phyloP scores from a whole-genome alignment of 2,888 invertebrate species.

The Phymatocera aterrima region DNA sequence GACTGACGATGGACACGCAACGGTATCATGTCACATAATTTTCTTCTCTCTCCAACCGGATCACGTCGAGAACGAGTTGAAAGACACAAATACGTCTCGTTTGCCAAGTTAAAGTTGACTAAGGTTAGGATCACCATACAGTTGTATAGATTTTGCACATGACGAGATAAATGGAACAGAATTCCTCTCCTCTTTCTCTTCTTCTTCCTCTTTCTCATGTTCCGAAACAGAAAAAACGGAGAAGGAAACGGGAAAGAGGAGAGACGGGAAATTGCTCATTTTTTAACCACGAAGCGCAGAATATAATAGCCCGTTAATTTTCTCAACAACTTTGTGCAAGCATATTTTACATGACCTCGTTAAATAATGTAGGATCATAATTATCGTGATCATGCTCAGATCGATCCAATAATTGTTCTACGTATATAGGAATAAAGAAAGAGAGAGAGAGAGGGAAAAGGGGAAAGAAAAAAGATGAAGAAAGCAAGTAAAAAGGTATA shows the following conservation, averaged over 20 bases:
- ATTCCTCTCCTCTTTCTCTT: too few relatives aligned
- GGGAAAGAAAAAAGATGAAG: too few relatives aligned
- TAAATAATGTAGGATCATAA: slow-evolving; percentile 21
- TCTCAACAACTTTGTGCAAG: not conserved
- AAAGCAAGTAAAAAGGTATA: too few relatives aligned
- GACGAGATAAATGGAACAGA: too few relatives aligned
- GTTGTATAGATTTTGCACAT: too few relatives aligned
- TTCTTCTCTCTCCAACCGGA: slow-evolving; percentile 23
- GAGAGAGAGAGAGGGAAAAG: too few relatives aligned
- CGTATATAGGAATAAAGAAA: too few relatives aligned
- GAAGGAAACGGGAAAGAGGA: too few relatives aligned
- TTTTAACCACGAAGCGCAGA: too few relatives aligned
- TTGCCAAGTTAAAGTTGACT: slow-evolving; percentile 28
- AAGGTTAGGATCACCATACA: slow-evolving; percentile 30
- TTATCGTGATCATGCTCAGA: not conserved
- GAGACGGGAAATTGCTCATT: too few relatives aligned
- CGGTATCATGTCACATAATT: slow-evolving; percentile 13
- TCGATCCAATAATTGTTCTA: slow-evolving; percentile 10
- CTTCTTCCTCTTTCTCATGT: too few relatives aligned
- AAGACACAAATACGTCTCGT: not conserved
- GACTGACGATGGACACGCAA: slow-evolving; percentile 37
- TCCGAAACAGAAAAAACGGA: too few relatives aligned
- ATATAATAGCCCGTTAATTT: not conserved
- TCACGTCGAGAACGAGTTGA: not conserved
- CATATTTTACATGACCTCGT: not conserved